Evolutionary conservation across 2,797 vertebrate species (phyloP).

Genomic region (Liasis olivaceus): DNA sequence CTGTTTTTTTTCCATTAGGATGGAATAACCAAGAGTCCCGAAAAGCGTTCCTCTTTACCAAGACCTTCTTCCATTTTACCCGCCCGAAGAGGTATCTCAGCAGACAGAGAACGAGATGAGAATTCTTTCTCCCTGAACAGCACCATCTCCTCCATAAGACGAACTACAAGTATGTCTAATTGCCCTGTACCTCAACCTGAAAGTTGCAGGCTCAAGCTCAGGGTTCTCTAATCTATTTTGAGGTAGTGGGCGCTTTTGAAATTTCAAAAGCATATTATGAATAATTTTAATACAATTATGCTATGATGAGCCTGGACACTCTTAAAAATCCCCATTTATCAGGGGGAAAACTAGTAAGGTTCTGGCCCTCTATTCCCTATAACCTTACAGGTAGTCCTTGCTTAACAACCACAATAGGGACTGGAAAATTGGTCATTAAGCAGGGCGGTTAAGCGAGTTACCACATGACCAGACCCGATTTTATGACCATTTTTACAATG

Average conservation of each 20-base stretch:
- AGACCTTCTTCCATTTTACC: slow-evolving; percentile 89
- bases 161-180: slow-evolving; percentile 88
- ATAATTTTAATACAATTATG: not conserved
- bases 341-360: not conserved
- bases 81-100: slow-evolving; percentile 81
- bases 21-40: slow-evolving; percentile 88
- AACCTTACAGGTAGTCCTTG: not conserved
- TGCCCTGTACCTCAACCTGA: not conserved
- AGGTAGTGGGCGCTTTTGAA: not conserved
- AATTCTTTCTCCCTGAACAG: slow-evolving; percentile 85
- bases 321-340: not conserved
- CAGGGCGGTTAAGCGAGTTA: too few species aligned
- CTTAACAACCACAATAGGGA: too few species aligned
- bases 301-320: not conserved
- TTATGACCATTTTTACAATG: too few species aligned
- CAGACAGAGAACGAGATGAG: slow-evolving; percentile 88
- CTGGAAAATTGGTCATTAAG: too few species aligned
- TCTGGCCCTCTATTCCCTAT: not conserved
- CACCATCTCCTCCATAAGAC: slow-evolving; percentile 80
- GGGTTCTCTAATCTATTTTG: not conserved
- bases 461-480: too few species aligned
- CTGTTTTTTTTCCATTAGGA: slow-evolving; percentile 78
- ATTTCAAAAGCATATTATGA: not conserved
- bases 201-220: not conserved
- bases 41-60: slow-evolving; percentile 89